Evolutionary conservation across 1,140 invertebrate species (phyloP).

Genomic region (Aphelenchoides besseyi): DNA sequence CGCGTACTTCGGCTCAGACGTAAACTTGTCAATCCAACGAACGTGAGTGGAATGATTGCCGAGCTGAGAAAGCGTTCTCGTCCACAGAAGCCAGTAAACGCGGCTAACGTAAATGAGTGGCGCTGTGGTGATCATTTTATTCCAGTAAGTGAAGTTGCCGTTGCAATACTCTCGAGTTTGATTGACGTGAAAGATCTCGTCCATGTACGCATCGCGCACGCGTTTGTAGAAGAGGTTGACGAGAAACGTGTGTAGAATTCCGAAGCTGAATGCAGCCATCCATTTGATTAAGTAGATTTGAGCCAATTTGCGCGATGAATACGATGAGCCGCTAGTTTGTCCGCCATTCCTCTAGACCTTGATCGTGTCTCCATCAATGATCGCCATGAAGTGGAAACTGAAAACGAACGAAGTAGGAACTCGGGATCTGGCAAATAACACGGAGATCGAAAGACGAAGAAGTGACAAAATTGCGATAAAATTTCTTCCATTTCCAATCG

Average conservation of each 20-base stretch:
- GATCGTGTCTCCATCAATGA: conserved; percentile 18
- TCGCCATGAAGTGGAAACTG: neutral
- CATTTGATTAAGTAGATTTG: conserved; percentile 21
- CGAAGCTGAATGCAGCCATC: conserved; percentile 8
- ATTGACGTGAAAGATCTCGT: conserved; percentile 89
- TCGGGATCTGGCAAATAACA: too few relatives aligned
- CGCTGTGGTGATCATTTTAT: conserved; percentile 91
- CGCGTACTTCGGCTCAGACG: neutral
- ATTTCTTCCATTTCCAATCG: neutral
- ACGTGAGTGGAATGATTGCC: conserved; percentile 6
- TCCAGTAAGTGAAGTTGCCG: conserved; percentile 80
- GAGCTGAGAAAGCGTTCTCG: conserved; percentile 70
- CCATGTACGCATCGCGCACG: conserved; percentile 72
- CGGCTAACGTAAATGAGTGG: conserved; percentile 80
- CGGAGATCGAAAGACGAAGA: too few relatives aligned
- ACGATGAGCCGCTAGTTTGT: neutral
- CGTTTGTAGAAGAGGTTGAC: conserved; percentile 24
- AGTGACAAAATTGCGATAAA: neutral
- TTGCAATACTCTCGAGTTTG: conserved; percentile 80
- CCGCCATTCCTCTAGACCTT: neutral
- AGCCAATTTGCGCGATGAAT: neutral
- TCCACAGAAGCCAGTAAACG: conserved; percentile 63
- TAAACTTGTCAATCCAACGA: conserved; percentile 3
- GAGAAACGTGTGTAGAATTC: conserved; percentile 25
- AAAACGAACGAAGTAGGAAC: neutral